These are phyloP conservation scores for Pristiophorus japonicus DNA, from an alignment of 2,113 vertebrate genomes.

Conservation along the genomic window DNA sequence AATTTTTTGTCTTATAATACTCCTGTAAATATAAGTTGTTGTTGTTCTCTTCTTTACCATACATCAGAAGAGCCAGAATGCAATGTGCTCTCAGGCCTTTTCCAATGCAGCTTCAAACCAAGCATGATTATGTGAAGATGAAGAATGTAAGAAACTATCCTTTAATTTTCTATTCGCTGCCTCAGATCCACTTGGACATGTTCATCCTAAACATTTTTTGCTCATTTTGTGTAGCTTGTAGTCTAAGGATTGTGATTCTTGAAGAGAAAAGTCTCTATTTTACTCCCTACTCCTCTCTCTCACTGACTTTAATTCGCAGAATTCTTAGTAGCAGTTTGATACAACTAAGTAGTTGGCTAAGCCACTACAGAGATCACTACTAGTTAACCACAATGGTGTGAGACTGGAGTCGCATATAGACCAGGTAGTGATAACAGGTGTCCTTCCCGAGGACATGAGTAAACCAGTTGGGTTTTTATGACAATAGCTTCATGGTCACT, in stretches of 20 bases:
- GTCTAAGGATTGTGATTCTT: not conserved
- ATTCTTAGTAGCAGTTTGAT: not conserved
- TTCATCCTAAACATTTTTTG: not conserved
- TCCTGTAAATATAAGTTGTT: too few relatives aligned
- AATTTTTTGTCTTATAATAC: too few relatives aligned
- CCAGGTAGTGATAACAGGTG: not conserved
- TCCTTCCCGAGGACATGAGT: not conserved
- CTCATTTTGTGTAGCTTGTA: not conserved
- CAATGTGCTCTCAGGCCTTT: too few relatives aligned
- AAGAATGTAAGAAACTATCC: not conserved
- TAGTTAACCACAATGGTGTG: not conserved
- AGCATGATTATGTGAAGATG: not conserved
- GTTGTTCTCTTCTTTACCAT: not conserved
- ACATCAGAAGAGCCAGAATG: not conserved
- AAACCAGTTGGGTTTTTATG: not conserved
- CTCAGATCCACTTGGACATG: not conserved
- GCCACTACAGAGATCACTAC: not conserved
- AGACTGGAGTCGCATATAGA: not conserved
- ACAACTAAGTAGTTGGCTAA: not conserved
- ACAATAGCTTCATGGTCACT: not conserved
- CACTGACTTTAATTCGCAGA: not conserved
- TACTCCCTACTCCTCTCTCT: not conserved
- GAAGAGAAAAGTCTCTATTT: not conserved
- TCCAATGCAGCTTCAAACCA: constrained; percentile 7
- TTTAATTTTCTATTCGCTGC: not conserved